phyloP scores from a whole-genome alignment of 2,113 vertebrate genomes.

The Chrysochloris asiatica region DNA sequence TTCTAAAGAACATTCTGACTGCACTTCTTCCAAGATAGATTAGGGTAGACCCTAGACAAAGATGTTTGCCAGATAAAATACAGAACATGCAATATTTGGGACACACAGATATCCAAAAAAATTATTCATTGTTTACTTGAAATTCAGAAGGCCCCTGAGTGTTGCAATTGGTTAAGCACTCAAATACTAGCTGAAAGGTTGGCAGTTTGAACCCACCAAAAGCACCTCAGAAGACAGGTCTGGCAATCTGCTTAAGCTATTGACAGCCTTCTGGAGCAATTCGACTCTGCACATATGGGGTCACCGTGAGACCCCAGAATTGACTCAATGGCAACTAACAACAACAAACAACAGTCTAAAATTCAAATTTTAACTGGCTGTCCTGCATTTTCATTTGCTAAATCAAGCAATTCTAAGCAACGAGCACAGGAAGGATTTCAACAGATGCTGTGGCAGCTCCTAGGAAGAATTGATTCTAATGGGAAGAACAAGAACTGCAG shows the following conservation, averaged over 20 bases:
- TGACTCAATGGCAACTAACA: too few species aligned
- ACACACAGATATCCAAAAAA: neutral
- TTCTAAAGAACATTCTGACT: too few species aligned
- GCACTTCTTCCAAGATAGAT: too few species aligned
- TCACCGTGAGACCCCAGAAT: neutral
- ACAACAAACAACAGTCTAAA: too few species aligned
- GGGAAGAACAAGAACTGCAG: neutral
- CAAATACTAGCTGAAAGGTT: neutral
- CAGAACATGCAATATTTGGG: neutral
- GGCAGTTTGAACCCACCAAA: neutral
- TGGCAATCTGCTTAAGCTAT: neutral
- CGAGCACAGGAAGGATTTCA: neutral
- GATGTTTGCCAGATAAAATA: neutral
- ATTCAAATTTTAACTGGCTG: neutral
- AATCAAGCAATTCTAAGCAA: neutral
- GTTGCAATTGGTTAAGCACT: neutral
- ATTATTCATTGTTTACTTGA: neutral
- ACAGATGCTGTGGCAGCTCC: neutral
- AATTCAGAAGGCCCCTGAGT: neutral
- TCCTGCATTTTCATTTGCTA: constrained; percentile 24
- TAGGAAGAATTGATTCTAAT: neutral
- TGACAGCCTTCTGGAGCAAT: neutral
- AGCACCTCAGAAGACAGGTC: neutral
- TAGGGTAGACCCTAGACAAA: too few species aligned
- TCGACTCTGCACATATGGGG: neutral